phyloP scores from a whole-genome alignment of 64 coral and sea anemone genomes.

The Montipora foliosa region DNA sequence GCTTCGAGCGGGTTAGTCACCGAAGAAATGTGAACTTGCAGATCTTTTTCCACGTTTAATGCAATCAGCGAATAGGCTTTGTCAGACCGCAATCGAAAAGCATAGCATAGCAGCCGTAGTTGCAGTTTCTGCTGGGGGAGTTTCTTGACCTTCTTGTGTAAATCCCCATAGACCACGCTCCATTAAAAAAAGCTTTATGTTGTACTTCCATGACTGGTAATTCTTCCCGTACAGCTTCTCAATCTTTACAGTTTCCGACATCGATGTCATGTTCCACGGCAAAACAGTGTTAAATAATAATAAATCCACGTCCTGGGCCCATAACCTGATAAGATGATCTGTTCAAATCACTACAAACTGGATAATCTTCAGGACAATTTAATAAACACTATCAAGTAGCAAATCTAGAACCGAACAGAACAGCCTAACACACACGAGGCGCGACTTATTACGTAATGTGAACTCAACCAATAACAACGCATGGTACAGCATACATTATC shows the following conservation, averaged over 20 bases:
- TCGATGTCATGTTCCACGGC: background rate
- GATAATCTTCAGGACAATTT: background rate
- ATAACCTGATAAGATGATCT: conserved; percentile 20
- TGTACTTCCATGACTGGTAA: conserved; percentile 61
- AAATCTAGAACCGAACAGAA: background rate
- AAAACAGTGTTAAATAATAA: conserved; percentile 12
- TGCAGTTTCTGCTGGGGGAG: background rate
- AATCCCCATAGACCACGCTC: conserved; percentile 62
- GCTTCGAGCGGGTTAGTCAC: conserved; percentile 29
- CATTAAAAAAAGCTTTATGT: conserved; percentile 58
- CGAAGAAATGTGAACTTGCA: conserved; percentile 53
- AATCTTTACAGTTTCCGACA: conserved; percentile 18
- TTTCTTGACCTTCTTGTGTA: conserved; percentile 53
- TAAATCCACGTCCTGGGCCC: conserved; percentile 35
- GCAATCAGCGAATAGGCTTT: conserved; percentile 56
- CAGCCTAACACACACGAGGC: background rate
- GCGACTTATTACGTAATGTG: background rate
- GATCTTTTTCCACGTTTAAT: conserved; percentile 56
- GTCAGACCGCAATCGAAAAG: conserved; percentile 47
- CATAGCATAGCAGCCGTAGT: conserved; percentile 24
- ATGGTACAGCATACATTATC: background rate
- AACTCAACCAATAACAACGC: background rate
- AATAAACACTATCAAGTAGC: background rate
- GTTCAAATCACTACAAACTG: too few relatives aligned
- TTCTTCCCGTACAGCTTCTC: conserved; percentile 58